These are phyloP conservation scores for Phoenoteleia sp. DNA, from an alignment of 2,888 invertebrate species.

Conservation along the genomic window DNA sequence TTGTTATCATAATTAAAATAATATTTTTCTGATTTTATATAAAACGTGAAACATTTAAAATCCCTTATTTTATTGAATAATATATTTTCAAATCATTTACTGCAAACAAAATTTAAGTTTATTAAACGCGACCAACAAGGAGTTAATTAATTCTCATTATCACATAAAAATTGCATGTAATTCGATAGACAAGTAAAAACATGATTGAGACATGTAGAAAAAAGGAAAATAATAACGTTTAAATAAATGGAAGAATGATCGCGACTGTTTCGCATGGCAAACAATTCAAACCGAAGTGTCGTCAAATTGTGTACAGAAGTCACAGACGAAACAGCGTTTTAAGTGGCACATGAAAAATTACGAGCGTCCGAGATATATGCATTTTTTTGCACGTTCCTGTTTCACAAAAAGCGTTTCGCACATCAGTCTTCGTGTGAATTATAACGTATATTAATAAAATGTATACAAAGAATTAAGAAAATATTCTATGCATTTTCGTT, in stretches of 20 bases:
- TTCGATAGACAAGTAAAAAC: too few relatives aligned
- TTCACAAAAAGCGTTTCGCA: slow-evolving; percentile 54
- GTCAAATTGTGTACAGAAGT: slow-evolving; percentile 10
- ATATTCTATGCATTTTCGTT: slow-evolving; percentile 28
- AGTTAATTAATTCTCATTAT: too few relatives aligned
- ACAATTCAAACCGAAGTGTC: slow-evolving; percentile 12
- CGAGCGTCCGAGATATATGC: slow-evolving; percentile 18
- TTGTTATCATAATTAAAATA: too few relatives aligned
- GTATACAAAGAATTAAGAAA: slow-evolving; percentile 63
- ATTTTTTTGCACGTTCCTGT: slow-evolving; percentile 22
- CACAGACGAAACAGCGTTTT: slow-evolving; percentile 35
- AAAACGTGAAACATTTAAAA: too few relatives aligned
- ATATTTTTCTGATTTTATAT: too few relatives aligned
- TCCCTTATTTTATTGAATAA: too few relatives aligned
- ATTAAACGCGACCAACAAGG: too few relatives aligned
- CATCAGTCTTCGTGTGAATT: slow-evolving; percentile 57
- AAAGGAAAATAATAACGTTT: background rate
- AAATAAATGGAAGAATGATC: slow-evolving; percentile 28
- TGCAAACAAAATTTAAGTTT: too few relatives aligned
- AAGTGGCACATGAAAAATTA: slow-evolving; percentile 59
- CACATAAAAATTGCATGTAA: too few relatives aligned
- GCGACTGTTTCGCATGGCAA: slow-evolving; percentile 31
- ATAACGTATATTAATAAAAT: slow-evolving; percentile 45
- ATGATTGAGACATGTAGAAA: background rate
- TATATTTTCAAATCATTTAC: too few relatives aligned